Evolutionary conservation across 2,797 vertebrate genomes (phyloP).

Genomic region (Halcyon chelicuti): DNA sequence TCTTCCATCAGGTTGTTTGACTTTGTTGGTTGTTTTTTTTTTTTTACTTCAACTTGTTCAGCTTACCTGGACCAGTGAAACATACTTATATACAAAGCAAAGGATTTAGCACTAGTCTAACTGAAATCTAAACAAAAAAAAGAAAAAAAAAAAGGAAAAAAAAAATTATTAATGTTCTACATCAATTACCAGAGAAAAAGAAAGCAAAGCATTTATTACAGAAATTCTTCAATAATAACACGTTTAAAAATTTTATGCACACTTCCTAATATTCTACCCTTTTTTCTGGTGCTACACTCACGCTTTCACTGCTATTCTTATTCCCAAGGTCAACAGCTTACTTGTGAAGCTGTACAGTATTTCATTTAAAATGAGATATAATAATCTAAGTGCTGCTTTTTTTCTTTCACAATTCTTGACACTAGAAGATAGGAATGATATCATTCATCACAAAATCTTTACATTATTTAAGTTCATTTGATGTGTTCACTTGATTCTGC

Average conservation of each 20-base stretch:
- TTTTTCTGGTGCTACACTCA: neutral
- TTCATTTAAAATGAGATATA: neutral
- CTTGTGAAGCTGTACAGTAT: neutral
- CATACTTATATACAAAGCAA: neutral
- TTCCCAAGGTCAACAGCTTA: neutral
- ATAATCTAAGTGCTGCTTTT: neutral
- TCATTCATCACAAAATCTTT: neutral
- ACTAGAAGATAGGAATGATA: neutral
- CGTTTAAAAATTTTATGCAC: neutral
- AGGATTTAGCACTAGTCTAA: neutral
- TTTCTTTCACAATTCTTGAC: neutral
- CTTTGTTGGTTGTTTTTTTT: too few species aligned
- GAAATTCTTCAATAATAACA: neutral
- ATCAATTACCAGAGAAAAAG: neutral
- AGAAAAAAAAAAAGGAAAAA: neutral
- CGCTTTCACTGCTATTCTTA: neutral
- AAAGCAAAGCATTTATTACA: neutral
- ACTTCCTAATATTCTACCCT: fast-evolving
- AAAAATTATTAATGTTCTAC: neutral
- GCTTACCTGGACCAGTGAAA: fast-evolving
- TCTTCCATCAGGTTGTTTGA: neutral
- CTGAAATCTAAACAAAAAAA: neutral
- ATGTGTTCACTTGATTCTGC: neutral
- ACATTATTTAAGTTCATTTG: neutral
- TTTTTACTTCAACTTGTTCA: neutral